phyloP scores from a whole-genome alignment of 1,140 invertebrate genomes.

The Megathymus violae region DNA sequence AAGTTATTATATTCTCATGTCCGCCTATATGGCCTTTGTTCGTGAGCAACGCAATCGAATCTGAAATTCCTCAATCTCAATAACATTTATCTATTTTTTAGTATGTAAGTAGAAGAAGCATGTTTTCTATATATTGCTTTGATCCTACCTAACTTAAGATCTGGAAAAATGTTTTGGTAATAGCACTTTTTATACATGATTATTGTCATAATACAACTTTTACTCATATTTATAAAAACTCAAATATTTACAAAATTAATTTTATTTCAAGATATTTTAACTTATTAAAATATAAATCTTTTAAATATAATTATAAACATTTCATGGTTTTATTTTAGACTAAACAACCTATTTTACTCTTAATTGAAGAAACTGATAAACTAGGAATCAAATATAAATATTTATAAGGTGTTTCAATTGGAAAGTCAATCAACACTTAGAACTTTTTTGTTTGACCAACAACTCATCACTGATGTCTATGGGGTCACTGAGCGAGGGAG shows the following conservation, averaged over 20 bases:
- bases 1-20: too few relatives aligned
- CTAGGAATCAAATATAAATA: too few relatives aligned
- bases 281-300: conserved; percentile 16
- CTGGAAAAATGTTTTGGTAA: conserved; percentile 8
- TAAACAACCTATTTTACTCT: too few relatives aligned
- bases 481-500: too few relatives aligned
- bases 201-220: conserved; percentile 16
- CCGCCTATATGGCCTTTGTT: conserved; percentile 15
- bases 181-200: conserved; percentile 12
- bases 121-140: conserved; percentile 19
- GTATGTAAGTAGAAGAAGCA: conserved; percentile 15
- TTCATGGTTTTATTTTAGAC: too few relatives aligned
- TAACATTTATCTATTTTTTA: conserved; percentile 9
- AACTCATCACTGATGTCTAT: too few relatives aligned
- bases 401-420: too few relatives aligned
- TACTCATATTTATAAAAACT: conserved; percentile 15
- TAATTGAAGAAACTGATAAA: too few relatives aligned
- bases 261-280: conserved; percentile 12
- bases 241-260: conserved; percentile 17
- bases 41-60: too few relatives aligned
- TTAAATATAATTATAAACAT: not conserved
- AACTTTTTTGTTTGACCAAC: too few relatives aligned
- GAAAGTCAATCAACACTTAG: too few relatives aligned
- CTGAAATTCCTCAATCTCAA: conserved; percentile 12
- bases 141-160: conserved; percentile 6